These are phyloP conservation scores for Umimayanthus chanpuru DNA, from an alignment of 92 coral and sea anemone species.

Conservation along the genomic window DNA sequence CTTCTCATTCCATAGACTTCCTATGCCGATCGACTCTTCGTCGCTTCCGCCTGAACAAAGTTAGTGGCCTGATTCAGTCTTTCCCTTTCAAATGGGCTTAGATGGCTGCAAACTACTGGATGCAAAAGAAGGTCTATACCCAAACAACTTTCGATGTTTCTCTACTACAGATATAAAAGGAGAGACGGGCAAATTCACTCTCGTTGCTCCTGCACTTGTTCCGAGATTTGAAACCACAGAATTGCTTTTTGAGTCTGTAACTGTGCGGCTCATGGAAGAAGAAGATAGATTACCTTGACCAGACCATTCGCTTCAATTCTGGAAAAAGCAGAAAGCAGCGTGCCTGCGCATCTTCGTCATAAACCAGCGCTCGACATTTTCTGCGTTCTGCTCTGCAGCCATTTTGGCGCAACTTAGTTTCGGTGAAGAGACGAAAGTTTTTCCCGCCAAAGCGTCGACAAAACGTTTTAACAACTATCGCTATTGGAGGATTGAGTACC, in stretches of 20 bases:
- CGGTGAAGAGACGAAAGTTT: background rate
- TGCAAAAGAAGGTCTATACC: constrained; percentile 7
- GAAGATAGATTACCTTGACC: background rate
- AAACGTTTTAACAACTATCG: background rate
- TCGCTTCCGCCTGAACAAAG: too few relatives aligned
- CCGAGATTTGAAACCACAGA: background rate
- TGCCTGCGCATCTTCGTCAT: background rate
- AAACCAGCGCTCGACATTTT: background rate
- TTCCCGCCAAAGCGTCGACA: constrained; percentile 1
- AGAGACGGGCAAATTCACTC: background rate
- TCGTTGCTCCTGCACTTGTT: background rate
- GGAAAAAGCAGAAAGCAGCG: constrained; percentile 10
- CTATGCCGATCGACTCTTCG: too few relatives aligned
- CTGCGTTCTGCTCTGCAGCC: background rate
- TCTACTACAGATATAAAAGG: background rate
- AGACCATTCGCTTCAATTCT: background rate
- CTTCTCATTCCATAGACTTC: too few relatives aligned
- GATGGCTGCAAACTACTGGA: background rate
- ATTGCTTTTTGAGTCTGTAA: background rate
- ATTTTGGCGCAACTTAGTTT: background rate
- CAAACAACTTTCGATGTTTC: constrained; percentile 1
- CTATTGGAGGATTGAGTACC: background rate
- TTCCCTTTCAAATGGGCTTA: too few relatives aligned
- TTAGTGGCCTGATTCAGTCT: too few relatives aligned
- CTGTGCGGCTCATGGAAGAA: background rate